phyloP scores from a whole-genome alignment of 1,140 invertebrate species.

The Antheraea pernyi region DNA sequence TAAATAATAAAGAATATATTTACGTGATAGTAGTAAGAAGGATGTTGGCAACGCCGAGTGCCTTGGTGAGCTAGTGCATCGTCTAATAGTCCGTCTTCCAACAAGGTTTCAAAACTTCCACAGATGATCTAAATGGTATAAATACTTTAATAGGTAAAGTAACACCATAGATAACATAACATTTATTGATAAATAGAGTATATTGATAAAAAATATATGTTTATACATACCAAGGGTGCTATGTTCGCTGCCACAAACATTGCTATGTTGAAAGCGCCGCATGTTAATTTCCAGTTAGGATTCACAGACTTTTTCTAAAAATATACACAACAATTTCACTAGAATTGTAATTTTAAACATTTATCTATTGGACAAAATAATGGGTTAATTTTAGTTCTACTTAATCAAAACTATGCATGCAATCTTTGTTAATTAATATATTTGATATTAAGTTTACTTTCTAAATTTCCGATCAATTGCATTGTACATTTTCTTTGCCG shows the following conservation, averaged over 20 bases:
- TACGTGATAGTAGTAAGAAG: conserved; percentile 72
- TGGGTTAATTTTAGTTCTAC: too few species aligned
- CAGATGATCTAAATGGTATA: conserved; percentile 50
- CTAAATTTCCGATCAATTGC: too few species aligned
- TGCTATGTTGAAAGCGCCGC: conserved; percentile 59
- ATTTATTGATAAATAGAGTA: not conserved
- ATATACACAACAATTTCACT: not conserved
- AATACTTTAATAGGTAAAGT: not conserved
- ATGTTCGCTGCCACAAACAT: conserved; percentile 65
- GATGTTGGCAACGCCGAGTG: conserved; percentile 60
- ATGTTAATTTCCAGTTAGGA: conserved; percentile 61
- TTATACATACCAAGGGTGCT: conserved; percentile 55
- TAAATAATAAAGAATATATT: conserved; percentile 23
- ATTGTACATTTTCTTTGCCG: too few species aligned
- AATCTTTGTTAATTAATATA: too few species aligned
- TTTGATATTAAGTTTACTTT: too few species aligned
- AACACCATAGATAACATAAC: too few species aligned
- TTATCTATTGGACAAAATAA: not conserved
- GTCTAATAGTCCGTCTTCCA: conserved; percentile 48
- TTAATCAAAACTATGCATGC: too few species aligned
- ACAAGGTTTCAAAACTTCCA: conserved; percentile 53
- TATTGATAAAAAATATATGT: not conserved
- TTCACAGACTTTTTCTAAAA: conserved; percentile 60
- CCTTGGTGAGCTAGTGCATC: conserved; percentile 46
- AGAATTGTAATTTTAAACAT: not conserved